Evolutionary conservation across 2,888 invertebrate genomes (phyloP), one percentile per base, ranked within the genome.

Genomic region (Hyles lineata): DNA sequence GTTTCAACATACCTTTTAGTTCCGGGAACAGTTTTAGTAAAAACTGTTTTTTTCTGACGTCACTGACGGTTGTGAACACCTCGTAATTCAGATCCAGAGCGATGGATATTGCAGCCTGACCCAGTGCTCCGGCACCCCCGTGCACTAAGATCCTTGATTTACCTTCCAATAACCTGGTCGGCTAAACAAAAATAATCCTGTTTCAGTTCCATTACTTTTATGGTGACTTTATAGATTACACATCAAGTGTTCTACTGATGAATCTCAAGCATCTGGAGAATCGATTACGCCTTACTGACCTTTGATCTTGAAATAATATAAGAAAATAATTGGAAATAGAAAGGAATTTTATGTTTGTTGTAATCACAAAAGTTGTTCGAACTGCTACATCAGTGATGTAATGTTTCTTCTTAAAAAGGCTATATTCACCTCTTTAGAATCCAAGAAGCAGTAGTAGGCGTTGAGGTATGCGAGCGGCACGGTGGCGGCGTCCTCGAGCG

Each of bases 331-430:
- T 29, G 29, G 5, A 29, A 29, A 29, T 29, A 5, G 29, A 29
- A 29, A 3, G 29, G 29, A 29, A 29, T 29, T 29, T 29, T 29
- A 29, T 29, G 29, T 29, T 5, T 29, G 29, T 29, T 3, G 29
- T 29, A 29, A 29, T 29, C 29, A 29, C 29, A 29, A 29, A 29
- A 29, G 5, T 29, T 29, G 29, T 29, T 29, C 29, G 15, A 50
- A 50, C 50, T 93, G 85, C 0, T 29, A 29, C 72, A 89, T 97
- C 97, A 97, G 25, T 93, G 83, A 29, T 5, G 29, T 29, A 29
- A 5, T 29, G 29, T 29, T 29, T 29, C 29, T 3, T 29, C 29
- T 29, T 29, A 29, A 29, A 5, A 29, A 29, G 3, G 5, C 29
- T 29, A 29, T 29, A 29, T 29, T 29, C 1, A 0, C 29, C 29